A percentile compares a stretch with the other conserved stretches of the same genome.
phyloP scores from a whole-genome alignment of 2,888 invertebrate genomes.

The Lottia gigantea region DNA sequence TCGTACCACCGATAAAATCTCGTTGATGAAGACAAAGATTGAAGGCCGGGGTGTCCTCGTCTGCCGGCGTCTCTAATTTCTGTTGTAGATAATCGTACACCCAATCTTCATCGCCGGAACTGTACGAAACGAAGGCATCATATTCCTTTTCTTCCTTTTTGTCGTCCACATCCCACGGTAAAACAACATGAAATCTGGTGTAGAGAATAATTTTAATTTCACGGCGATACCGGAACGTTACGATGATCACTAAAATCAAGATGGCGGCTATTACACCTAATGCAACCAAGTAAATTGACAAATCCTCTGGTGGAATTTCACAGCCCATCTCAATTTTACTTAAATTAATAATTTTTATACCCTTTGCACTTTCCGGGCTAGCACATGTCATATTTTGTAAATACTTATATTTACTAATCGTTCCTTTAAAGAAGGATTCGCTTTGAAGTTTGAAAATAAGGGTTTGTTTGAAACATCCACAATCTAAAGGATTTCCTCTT shows the following conservation, averaged over 20 bases:
- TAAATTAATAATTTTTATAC: constrained; percentile 29
- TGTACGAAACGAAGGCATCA: constrained; percentile 91
- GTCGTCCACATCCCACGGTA: constrained; percentile 38
- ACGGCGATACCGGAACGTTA: constrained; percentile 21
- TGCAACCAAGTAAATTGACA: neutral
- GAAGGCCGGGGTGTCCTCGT: constrained; percentile 63
- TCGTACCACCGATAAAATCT: constrained; percentile 52
- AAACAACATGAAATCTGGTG: constrained; percentile 49
- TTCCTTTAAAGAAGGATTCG: constrained; percentile 11
- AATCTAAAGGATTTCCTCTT: constrained; percentile 44
- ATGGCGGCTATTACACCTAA: constrained; percentile 23
- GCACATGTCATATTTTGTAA: constrained; percentile 34
- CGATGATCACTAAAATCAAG: constrained; percentile 20
- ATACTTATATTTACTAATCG: constrained; percentile 32
- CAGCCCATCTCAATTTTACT: constrained; percentile 23
- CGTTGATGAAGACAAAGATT: constrained; percentile 52
- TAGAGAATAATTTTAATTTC: constrained; percentile 49
- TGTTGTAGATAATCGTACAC: constrained; percentile 85
- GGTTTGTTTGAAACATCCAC: constrained; percentile 34
- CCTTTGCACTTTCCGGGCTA: constrained; percentile 30
- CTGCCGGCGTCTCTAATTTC: constrained; percentile 79
- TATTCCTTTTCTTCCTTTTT: constrained; percentile 68
- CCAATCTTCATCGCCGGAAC: constrained; percentile 88
- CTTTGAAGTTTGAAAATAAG: constrained; percentile 19
- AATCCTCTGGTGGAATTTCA: neutral